phyloP scores from a whole-genome alignment of 1,140 invertebrate genomes.

The Brachionus rubens region DNA sequence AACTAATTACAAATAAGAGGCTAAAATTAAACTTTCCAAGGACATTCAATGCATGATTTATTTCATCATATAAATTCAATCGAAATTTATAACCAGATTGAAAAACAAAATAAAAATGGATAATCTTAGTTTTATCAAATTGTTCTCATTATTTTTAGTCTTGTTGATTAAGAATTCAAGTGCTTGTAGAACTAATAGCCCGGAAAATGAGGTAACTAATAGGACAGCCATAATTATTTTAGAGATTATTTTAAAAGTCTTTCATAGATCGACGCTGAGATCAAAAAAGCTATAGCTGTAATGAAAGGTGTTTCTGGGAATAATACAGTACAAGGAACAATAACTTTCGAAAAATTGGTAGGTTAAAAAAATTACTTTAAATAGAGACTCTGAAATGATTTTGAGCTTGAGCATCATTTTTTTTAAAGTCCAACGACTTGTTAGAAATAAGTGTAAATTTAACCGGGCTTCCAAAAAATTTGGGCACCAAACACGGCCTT shows the following conservation, averaged over 20 bases:
- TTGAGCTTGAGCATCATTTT: too few relatives aligned
- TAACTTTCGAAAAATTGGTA: slow-evolving; percentile 22
- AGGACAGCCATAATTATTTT: background rate
- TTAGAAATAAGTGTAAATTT: slow-evolving; percentile 17
- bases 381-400: background rate
- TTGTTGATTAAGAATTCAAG: too few relatives aligned
- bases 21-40: too few relatives aligned
- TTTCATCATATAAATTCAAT: too few relatives aligned
- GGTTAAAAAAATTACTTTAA: background rate
- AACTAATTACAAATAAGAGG: too few relatives aligned
- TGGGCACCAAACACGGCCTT: background rate
- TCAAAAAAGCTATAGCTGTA: slow-evolving; percentile 21
- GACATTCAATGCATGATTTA: too few relatives aligned
- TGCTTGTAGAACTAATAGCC: too few relatives aligned
- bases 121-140: too few relatives aligned
- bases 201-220: background rate
- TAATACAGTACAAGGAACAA: background rate
- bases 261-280: background rate
- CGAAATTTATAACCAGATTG: too few relatives aligned
- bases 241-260: background rate
- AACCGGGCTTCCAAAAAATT: background rate
- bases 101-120: too few relatives aligned
- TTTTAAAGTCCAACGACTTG: background rate
- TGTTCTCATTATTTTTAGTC: too few relatives aligned
- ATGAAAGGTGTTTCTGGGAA: slow-evolving; percentile 10